Percentiles rank a stretch among this genome's conserved stretches.
These are phyloP conservation scores for Calcarius lapponicus DNA, from an alignment of 2,797 vertebrate species.

Conservation along the genomic window DNA sequence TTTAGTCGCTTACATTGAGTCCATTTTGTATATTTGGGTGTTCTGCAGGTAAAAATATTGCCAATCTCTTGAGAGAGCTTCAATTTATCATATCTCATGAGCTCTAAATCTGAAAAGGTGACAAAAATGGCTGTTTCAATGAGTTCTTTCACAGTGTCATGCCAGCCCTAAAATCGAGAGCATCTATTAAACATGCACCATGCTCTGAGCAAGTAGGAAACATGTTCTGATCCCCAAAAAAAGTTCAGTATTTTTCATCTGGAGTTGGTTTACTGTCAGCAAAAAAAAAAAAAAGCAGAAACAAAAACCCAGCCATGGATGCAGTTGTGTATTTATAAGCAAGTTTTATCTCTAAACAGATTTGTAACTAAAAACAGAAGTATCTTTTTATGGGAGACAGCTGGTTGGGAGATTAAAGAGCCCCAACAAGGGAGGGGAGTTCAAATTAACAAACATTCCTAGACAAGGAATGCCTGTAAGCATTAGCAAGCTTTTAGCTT, in stretches of 20 bases:
- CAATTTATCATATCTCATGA: background rate
- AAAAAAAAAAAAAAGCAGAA: slow-evolving; percentile 41
- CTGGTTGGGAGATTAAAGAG: slow-evolving; percentile 82
- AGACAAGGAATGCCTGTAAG: slow-evolving; percentile 73
- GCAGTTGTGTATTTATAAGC: slow-evolving; percentile 78
- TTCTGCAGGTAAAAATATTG: background rate
- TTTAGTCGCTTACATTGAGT: background rate
- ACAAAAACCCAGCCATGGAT: slow-evolving; percentile 56
- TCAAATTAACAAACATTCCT: slow-evolving; percentile 81
- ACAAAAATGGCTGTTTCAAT: slow-evolving; percentile 2
- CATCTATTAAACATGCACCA: background rate
- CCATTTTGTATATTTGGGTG: background rate
- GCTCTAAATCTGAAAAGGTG: slow-evolving; percentile 25
- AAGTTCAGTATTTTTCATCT: slow-evolving; percentile 74
- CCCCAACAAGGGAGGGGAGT: slow-evolving; percentile 71
- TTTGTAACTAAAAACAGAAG: slow-evolving; percentile 85
- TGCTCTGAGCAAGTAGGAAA: background rate
- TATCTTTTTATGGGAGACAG: slow-evolving; percentile 85
- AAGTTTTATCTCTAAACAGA: slow-evolving; percentile 82
- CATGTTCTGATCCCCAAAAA: slow-evolving; percentile 52
- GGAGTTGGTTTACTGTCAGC: slow-evolving; percentile 73
- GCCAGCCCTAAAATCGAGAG: background rate
- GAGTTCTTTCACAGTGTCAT: background rate
- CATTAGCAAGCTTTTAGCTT: slow-evolving; percentile 75
- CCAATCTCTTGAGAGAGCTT: background rate